Evolutionary conservation across 2,113 vertebrate genomes (phyloP), one percentile per base, ranked within the genome.

Genomic region (Labeo rohita): DNA sequence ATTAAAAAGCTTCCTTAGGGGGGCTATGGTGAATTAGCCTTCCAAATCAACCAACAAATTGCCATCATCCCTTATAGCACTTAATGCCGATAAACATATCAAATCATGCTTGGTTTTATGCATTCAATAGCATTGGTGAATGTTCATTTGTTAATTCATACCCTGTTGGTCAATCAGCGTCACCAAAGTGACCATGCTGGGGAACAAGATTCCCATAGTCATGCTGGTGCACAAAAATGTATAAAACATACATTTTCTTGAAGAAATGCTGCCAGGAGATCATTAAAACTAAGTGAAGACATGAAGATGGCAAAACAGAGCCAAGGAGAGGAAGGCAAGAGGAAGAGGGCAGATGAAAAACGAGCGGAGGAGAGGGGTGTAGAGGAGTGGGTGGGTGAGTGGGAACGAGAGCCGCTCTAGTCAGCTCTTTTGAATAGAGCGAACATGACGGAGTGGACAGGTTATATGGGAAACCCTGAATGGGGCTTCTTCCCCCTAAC

Each of bases 381-480:
- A 91, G 90, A 93, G 90, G 90, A 92, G 94, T 93, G 92, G 93
- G 93, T 91, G 94, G 91, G 83, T 91, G 91, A 93, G 91, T 86
- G 92, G 86, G 92, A 89, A 88, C 87, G 23, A 83, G 91, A 91
- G 80, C 86, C 91, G 90, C 90, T 92, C 83, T 86, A 87, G 89
- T 91, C 91, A 89, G 92, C 91, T 89, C 83, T 91, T 91, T 83
- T 94, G 87, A 95, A 95, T 92, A 91, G 93, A 79, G 80, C 84
- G 88, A 89, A 91, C 87, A 93, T 95, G 95, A 96, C 90, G 92
- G 95, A 95, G 95, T 94, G 93, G 95, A 95, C 94, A 93, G 91
- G 88, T 90, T 94, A 90, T 92, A 93, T 92, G 85, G 93, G 88
- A 86, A 77, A 39, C 47, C 56, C 84, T 94, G 93, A 95, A 95